Evolutionary conservation across 1,140 invertebrate species (phyloP), one percentile per base, ranked within the genome.

Genomic region (Drosophila kurseongensis): DNA sequence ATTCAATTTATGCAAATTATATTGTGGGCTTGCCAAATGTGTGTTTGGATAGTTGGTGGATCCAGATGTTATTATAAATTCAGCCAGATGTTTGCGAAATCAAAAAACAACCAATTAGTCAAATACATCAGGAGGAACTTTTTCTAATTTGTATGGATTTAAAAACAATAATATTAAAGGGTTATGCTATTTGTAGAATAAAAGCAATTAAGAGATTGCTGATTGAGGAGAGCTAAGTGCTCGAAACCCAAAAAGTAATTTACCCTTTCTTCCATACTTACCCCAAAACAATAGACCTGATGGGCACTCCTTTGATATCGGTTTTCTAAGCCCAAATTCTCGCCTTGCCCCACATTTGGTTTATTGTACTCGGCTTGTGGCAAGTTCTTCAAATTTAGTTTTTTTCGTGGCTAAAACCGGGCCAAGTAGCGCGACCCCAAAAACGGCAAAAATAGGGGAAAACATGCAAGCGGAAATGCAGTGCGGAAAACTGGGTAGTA

Each of bases 401-500:
- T 36, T 12, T 41, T 50, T 42, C 18, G 36, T 44, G 38, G 16
- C 44, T 60, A 45, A 63, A 83, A 60, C 27, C 61, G 48, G 81
- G 82, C 67, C 78, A 85, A 71, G 68, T 69, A 56, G 78, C 73
- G 81, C 77, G 62, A 83, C 80, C 80, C 59, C 61, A 84, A 76
- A 72, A 72, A 29, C 13, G 35, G 40, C 23, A 74, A 47, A 51
- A 56, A 18, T 29, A 65, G 32, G 54, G 35, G 29, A 68, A 32
- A 78, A 57, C 74, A 78, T 67, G 82, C 63, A 78, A 78, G 45
- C 68, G 77, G 67, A 86, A 80, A 85, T 77, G 73, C 50, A 78
- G 36, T 38, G 41, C 40, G 54, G 36, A 54, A 61, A 73, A 62
- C 23, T 40, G 35, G 16, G 50, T 52, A 8, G 6, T 6, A 32